Evolutionary conservation across 2,888 invertebrate species (phyloP).

Genomic region (Oligia strigilis): DNA sequence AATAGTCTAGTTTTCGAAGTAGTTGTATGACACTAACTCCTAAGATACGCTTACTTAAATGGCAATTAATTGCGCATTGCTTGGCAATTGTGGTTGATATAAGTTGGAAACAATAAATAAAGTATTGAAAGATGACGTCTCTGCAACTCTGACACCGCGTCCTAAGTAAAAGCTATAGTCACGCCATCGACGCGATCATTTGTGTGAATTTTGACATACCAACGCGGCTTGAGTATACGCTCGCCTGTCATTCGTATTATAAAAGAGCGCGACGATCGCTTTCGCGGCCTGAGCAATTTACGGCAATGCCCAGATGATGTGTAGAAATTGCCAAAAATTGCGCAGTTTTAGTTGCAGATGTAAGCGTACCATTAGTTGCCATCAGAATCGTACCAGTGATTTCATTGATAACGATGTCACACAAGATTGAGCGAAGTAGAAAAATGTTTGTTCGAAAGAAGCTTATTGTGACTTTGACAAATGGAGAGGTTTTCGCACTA

Average conservation of each 20-base stretch:
- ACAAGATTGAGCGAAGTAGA: neutral
- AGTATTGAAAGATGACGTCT: neutral
- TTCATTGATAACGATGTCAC: neutral
- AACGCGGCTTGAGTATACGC: too few species aligned
- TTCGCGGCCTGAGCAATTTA: neutral
- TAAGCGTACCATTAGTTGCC: neutral
- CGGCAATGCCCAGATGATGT: neutral
- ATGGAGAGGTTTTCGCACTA: neutral
- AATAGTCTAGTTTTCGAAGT: neutral
- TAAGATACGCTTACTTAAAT: neutral
- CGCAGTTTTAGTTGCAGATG: neutral
- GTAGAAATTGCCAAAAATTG: neutral
- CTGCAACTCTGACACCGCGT: neutral
- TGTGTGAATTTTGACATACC: too few species aligned
- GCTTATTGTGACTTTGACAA: neutral
- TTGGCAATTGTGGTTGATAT: neutral
- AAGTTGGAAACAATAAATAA: neutral
- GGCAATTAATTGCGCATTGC: neutral
- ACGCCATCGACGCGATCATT: too few species aligned
- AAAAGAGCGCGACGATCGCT: too few species aligned
- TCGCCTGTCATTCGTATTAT: too few species aligned
- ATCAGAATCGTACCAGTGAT: neutral
- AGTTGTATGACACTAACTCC: neutral
- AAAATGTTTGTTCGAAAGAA: neutral
- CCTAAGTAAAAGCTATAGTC: too few species aligned